Conservation (phyloP, 2,113 vertebrate species). For the Pimephales promelas region DNA sequence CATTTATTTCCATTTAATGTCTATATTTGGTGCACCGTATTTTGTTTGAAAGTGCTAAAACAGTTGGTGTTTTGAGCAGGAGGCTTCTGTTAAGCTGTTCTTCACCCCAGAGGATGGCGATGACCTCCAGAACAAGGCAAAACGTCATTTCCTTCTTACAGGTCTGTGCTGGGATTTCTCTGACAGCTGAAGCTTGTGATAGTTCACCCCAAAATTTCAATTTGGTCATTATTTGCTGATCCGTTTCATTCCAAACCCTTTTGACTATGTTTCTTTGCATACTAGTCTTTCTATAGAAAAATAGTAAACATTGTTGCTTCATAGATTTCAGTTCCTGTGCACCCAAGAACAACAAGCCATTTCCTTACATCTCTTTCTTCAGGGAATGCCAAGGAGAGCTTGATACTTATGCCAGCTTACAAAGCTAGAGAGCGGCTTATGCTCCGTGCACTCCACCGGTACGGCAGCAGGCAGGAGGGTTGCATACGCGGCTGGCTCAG, state of each 20-base stretch:
- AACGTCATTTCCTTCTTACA: constrained; percentile 88
- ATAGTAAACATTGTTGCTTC: too few species aligned
- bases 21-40: not conserved
- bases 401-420: constrained; percentile 84
- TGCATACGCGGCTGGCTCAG: constrained; percentile 86
- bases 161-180: constrained; percentile 71
- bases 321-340: not conserved
- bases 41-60: not conserved
- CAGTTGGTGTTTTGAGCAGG: constrained; percentile 76
- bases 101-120: constrained; percentile 88
- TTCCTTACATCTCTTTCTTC: constrained; percentile 28
- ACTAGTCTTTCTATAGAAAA: too few species aligned
- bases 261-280: not conserved
- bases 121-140: constrained; percentile 87
- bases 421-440: constrained; percentile 88
- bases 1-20: not conserved
- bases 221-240: not conserved
- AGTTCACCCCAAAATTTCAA: not conserved
- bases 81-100: constrained; percentile 85
- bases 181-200: not conserved
- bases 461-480: constrained; percentile 81
- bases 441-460: constrained; percentile 88
- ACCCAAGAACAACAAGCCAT: not conserved
- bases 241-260: not conserved
- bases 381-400: constrained; percentile 89